Evolutionary conservation across 2,888 invertebrate genomes (phyloP), one percentile per base, ranked within the genome.

Genomic region (Spisula solida): DNA sequence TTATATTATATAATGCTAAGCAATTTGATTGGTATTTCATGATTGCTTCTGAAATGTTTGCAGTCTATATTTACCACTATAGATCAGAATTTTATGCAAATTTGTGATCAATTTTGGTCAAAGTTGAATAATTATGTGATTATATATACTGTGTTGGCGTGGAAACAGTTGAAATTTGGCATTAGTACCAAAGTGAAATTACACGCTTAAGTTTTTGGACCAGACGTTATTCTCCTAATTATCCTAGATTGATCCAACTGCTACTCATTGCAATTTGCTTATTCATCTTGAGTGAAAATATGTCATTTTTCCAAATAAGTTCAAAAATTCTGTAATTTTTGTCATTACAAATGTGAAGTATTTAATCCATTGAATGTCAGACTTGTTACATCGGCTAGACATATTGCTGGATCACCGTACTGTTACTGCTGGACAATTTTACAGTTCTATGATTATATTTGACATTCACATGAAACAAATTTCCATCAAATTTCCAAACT

Each of bases 401-500:
- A 25, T 12, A 25, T 2, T 66, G n/a, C 12, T 66, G n/a, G 60
- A 66, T 66, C 0, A 66, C 25, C 60, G 0, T 25, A 51, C 51
- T 51, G 60, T n/a, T 25, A 8, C 60, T 51, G 51, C 60, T 66
- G 60, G 60, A 20, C n/a, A 8, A 8, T 66, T 41, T 41, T 66
- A 25, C 60, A 25, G 12, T 6, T 66, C 12, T 25, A 25, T 66
- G 60, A 66, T 66, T 66, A 66, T 25, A 25, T 66, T n/a, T 66
- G 60, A 66, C 60, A 66, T 66, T 66, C 25, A 66, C n/a, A 66
- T 66, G 60, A 66, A 66, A 66, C 60, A 25, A 66, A 66, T 25
- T 6, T 66, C 25, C 25, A 5, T 16, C 25, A 66, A 66, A 66
- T 25, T 66, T 66, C 25, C 60, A 66, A 66, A 66, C n/a, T 66